phyloP scores from a whole-genome alignment of 1,140 invertebrate genomes.

The Tribolium madens region DNA sequence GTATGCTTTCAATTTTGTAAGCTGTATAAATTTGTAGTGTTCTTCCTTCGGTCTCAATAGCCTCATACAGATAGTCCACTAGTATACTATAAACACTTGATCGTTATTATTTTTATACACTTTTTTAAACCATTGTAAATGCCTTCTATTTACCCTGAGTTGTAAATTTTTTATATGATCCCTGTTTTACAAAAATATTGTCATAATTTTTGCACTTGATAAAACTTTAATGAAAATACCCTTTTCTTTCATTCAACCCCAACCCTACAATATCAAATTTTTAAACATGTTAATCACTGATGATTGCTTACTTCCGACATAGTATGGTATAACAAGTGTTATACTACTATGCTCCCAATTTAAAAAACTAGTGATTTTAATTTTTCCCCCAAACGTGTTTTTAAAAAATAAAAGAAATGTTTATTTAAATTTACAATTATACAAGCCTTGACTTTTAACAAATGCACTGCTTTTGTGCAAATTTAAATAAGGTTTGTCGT shows the following conservation, averaged over 20 bases:
- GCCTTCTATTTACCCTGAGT: constrained; percentile 48
- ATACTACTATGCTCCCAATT: no score
- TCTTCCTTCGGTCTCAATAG: constrained; percentile 30
- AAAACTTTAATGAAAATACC: constrained; percentile 50
- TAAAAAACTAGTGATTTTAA: no score
- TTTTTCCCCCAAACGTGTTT: neutral
- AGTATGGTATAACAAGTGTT: no score
- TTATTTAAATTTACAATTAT: neutral
- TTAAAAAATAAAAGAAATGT: neutral
- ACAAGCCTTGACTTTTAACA: neutral
- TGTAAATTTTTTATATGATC: constrained; percentile 55
- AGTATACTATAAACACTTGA: constrained; percentile 36
- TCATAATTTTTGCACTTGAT: constrained; percentile 56
- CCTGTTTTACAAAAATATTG: constrained; percentile 53
- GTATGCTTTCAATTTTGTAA: constrained; percentile 39
- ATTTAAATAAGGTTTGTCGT: no score
- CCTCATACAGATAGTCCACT: constrained; percentile 30
- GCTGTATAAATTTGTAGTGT: constrained; percentile 34
- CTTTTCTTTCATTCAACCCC: neutral
- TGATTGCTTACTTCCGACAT: no score
- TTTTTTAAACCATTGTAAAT: constrained; percentile 46
- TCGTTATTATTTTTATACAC: constrained; percentile 37
- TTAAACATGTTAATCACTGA: no score
- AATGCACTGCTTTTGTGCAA: neutral
- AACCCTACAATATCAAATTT: neutral